Evolutionary conservation across 2,797 vertebrate genomes (phyloP).

Genomic region (Podargus strigoides): DNA sequence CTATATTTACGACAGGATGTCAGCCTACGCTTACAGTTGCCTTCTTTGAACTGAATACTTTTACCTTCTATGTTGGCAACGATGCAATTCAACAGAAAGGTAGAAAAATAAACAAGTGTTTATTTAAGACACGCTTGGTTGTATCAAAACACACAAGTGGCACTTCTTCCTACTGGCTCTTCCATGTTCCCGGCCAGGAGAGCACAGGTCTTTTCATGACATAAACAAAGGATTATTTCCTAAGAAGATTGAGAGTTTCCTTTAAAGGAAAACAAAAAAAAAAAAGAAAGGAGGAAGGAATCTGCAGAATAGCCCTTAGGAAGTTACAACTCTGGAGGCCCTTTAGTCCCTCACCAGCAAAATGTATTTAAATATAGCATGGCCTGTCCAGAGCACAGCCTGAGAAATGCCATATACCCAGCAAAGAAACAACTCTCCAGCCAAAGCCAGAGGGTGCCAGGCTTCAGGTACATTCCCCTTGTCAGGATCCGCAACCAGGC

Average conservation of each 20-base stretch:
- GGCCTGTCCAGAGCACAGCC: neutral
- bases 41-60: constrained; percentile 63
- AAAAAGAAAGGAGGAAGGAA: constrained; percentile 39
- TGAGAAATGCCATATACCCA: neutral
- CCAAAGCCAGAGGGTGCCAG: neutral
- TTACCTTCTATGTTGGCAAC: constrained; percentile 61
- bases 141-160: neutral
- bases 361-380: constrained; percentile 55
- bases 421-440: neutral
- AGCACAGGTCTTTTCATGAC: constrained; percentile 34
- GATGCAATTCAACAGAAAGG: constrained; percentile 47
- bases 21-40: constrained; percentile 37
- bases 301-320: constrained; percentile 44
- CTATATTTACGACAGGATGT: constrained; percentile 72
- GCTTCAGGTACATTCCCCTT: neutral
- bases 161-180: constrained; percentile 27
- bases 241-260: constrained; percentile 54
- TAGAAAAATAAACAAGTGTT: constrained; percentile 70
- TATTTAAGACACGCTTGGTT: constrained; percentile 48
- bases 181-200: neutral
- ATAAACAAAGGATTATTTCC: constrained; percentile 62
- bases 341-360: constrained; percentile 15
- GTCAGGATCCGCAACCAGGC: neutral
- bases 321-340: constrained; percentile 44
- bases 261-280: neutral